Conservation (phyloP, 2,797 vertebrate genomes). For the Chanos chanos region DNA sequence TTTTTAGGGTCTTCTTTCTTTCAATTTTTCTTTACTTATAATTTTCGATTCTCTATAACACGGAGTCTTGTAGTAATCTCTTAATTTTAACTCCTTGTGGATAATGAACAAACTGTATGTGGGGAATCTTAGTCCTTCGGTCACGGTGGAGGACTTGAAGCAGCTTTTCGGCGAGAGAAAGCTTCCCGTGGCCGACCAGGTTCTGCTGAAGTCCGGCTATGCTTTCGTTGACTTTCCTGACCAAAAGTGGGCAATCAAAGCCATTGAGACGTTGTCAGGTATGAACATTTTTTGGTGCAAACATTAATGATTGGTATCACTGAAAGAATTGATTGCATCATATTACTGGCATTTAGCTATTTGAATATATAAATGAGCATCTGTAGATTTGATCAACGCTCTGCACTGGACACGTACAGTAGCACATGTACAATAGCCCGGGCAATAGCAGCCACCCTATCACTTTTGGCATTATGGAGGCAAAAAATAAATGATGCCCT, state of each 20-base stretch:
- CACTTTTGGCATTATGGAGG: slow-evolving; percentile 11
- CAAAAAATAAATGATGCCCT: slow-evolving; percentile 10
- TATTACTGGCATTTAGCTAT: too few species aligned
- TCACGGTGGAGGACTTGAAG: slow-evolving; percentile 89
- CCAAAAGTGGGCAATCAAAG: slow-evolving; percentile 90
- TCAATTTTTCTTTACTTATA: slow-evolving; percentile 37
- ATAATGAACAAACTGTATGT: slow-evolving; percentile 95
- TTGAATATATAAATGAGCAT: too few species aligned
- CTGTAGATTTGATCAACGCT: too few species aligned
- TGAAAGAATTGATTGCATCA: too few species aligned
- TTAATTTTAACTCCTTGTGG: too few species aligned
- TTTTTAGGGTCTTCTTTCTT: slow-evolving; percentile 49
- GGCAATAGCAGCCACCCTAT: too few species aligned
- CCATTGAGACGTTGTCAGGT: slow-evolving; percentile 88
- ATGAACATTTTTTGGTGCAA: slow-evolving; percentile 54
- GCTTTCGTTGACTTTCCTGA: slow-evolving; percentile 92
- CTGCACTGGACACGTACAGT: too few species aligned
- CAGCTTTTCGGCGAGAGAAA: slow-evolving; percentile 86
- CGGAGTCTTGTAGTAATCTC: too few species aligned
- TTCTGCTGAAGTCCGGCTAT: slow-evolving; percentile 90
- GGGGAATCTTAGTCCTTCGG: slow-evolving; percentile 91
- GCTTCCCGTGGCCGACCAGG: slow-evolving; percentile 85
- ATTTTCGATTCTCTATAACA: too few species aligned
- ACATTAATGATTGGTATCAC: too few species aligned
- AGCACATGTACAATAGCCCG: too few species aligned